Evolutionary conservation across 2,113 vertebrate genomes (phyloP).

Genomic region (Tyrannus savana): DNA sequence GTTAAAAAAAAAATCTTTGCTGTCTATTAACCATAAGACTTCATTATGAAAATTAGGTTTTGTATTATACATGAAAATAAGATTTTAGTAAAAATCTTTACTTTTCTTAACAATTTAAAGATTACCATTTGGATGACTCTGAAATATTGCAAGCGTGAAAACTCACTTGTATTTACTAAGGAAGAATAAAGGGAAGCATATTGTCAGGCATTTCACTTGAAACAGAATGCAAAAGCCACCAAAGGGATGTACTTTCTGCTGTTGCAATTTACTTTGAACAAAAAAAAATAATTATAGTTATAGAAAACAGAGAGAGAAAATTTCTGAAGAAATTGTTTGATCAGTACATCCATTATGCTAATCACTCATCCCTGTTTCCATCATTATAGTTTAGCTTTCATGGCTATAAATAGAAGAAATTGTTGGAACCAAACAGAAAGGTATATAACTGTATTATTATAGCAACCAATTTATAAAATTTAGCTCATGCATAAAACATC

Average conservation of each 20-base stretch:
- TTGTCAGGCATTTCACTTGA: not conserved
- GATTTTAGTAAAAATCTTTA: not conserved
- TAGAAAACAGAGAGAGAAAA: not conserved
- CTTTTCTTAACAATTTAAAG: not conserved
- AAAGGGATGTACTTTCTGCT: not conserved
- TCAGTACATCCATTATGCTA: not conserved
- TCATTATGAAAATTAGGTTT: not conserved
- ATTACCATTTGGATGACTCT: not conserved
- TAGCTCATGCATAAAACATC: conserved; percentile 43
- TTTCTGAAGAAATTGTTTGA: conserved; percentile 15
- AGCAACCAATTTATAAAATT: not conserved
- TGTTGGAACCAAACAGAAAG: not conserved
- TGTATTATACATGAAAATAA: not conserved
- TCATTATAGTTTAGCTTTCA: not conserved
- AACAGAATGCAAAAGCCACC: not conserved
- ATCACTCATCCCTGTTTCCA: not conserved
- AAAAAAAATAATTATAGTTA: not conserved
- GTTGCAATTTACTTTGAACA: not conserved
- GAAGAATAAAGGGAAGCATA: not conserved
- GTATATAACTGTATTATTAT: conserved; percentile 3
- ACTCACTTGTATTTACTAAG: not conserved
- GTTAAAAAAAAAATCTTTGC: not conserved
- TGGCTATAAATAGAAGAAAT: conserved; percentile 6
- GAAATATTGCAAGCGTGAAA: not conserved
- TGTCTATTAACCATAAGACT: not conserved